Conservation (phyloP, 2,888 invertebrate genomes). For the Diaperis boleti region DNA sequence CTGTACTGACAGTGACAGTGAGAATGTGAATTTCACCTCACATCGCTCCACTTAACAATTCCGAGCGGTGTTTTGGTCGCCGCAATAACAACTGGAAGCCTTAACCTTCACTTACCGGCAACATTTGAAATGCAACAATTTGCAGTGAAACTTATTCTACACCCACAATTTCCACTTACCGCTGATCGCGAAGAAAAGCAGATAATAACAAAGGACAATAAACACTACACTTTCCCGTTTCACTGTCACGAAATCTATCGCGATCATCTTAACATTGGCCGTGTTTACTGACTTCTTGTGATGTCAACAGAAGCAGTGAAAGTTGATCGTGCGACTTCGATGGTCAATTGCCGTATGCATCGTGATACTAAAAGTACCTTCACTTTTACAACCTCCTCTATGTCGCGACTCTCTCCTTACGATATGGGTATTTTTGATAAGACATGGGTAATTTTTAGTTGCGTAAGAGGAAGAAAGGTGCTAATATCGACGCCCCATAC, state of each 20-base stretch:
- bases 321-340: constrained; percentile 45
- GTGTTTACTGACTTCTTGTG: constrained; percentile 6
- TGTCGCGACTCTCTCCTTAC: constrained; percentile 46
- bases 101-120: constrained; percentile 19
- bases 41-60: constrained; percentile 15
- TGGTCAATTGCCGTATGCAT: constrained; percentile 41
- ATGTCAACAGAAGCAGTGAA: constrained; percentile 41
- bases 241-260: constrained; percentile 35
- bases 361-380: constrained; percentile 30
- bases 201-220: constrained; percentile 42
- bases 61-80: not conserved
- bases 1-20: constrained; percentile 5
- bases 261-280: constrained; percentile 34
- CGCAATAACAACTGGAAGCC: constrained; percentile 17
- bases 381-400: constrained; percentile 41
- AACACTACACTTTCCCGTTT: constrained; percentile 48
- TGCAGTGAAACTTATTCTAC: not conserved
- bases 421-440: constrained; percentile 33
- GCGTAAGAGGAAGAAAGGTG: constrained; percentile 13
- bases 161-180: constrained; percentile 39
- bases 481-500: too few relatives aligned
- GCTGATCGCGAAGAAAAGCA: constrained; percentile 43
- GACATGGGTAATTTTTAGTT: constrained; percentile 6
- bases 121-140: not conserved
- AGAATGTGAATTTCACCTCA: constrained; percentile 6